Evolutionary conservation across 2,113 vertebrate species (phyloP), one percentile per base, ranked within the genome.

Genomic region (Agapornis roseicollis): DNA sequence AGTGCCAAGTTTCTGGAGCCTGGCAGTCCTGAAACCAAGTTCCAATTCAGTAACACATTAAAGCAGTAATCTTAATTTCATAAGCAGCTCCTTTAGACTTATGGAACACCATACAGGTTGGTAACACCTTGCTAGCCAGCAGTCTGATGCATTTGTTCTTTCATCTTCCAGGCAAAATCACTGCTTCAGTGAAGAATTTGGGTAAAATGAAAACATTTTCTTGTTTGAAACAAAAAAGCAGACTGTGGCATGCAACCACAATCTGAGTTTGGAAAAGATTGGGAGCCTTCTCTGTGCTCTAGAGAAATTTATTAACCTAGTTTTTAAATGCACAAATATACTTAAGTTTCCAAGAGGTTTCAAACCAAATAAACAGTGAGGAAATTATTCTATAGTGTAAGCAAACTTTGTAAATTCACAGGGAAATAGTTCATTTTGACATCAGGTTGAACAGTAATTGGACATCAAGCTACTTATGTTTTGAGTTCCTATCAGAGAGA

Each of bases 341-440:
- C 8, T 58, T 50, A 47, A 24, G 16, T 80, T 83, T 89, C 77
- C 90, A 92, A 92, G 94, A 80, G 84, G 63, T 82, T 95, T 78
- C 88, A 90, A 18, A 18, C 25, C 41, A 27, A 93, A 69, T 29
- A 50, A 94, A 47, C 19, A 93, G 52, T 77, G 72, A 74, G 27
- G 47, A 73, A 97, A 87, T 77, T 60, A 80, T 87, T 93, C 94
- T 85, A 53, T 17, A 95, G 20, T 42, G 27, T 61, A 78, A 80
- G 39, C 20, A 85, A 86, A 87, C 33, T 90, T 81, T 90, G 85
- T 58, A 91, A 90, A 89, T 90, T 90, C 60, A 85, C 76, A 88
- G 63, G 90, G 68, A 50, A 92, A 94, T 14, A 84, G 47, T 77
- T 89, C 8, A n/a, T 47, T 85, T 92, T 90, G 60, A 52, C 37